A percentile compares a stretch with the other conserved stretches of the same genome.
Conservation (phyloP, 2,888 invertebrate genomes). For the Netelia melanura region DNA sequence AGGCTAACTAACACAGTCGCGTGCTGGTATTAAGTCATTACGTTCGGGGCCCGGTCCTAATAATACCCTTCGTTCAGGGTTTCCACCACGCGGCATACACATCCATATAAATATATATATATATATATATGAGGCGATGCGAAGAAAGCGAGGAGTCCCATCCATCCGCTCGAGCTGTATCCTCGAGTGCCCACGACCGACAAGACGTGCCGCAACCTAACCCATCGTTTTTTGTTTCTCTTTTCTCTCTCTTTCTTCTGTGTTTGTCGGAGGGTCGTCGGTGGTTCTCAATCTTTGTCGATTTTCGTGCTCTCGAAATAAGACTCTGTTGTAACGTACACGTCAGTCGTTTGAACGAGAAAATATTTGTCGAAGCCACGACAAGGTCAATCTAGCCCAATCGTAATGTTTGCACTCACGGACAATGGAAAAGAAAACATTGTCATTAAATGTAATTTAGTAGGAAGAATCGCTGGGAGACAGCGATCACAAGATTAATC, state of each 20-base stretch:
- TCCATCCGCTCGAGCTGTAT: slow-evolving; percentile 75
- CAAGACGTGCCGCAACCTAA: slow-evolving; percentile 74
- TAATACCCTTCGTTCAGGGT: slow-evolving; percentile 78
- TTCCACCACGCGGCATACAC: slow-evolving; percentile 52
- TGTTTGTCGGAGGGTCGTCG: slow-evolving; percentile 5
- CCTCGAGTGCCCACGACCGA: slow-evolving; percentile 64
- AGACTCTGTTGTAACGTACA: neutral
- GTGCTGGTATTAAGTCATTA: slow-evolving; percentile 81
- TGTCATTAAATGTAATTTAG: neutral
- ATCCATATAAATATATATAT: neutral
- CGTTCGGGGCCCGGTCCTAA: slow-evolving; percentile 79
- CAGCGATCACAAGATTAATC: neutral
- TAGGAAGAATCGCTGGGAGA: neutral
- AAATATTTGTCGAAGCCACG: slow-evolving; percentile 2
- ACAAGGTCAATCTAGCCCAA: neutral
- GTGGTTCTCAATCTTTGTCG: slow-evolving; percentile 58
- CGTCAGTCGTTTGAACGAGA: neutral
- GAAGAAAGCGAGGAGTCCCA: slow-evolving; percentile 72
- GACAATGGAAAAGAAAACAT: neutral
- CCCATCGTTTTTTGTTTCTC: slow-evolving; percentile 55
- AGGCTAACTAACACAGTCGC: slow-evolving; percentile 77
- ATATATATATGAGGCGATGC: slow-evolving; percentile 65
- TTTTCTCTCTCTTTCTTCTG: slow-evolving; percentile 47
- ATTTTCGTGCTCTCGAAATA: neutral
- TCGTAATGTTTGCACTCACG: neutral